Base-by-base conservation (phyloP, 2,113 vertebrate species). In the Ptyas mucosa region DNA sequence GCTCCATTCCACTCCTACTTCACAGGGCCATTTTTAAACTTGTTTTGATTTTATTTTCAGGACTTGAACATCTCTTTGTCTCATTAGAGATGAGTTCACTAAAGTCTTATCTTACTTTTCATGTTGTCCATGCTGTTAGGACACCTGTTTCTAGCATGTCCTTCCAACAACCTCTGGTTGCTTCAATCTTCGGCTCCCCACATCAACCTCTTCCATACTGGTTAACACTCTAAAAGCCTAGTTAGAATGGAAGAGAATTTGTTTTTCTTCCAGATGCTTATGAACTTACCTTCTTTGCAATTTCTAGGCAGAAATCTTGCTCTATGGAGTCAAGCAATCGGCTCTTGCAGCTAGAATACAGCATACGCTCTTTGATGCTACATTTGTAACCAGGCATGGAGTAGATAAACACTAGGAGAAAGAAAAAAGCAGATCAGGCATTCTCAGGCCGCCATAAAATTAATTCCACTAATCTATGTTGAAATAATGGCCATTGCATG, bases 341-440 rank as follows among this genome's bases (percentile, higher is more conserved):
- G 97, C 99, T 99, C 98, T 99, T 99, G 97, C 99, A 99, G 98
- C 99, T 99, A 93, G 99, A 99, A 95, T 99, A 99, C 52, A 99
- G 97, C 99, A 99, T 99, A 91, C 99, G 98, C 92, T 99, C 99
- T 94, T 99, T 99, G 96, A 99, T 99, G 95, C 99, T 99, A 95
- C 99, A 99, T 95, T 98, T 99, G 97, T 99, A 99, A 0, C 99
- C 99, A 0, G 99, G 99, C 99, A 99, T 99, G 15, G 99, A 99
- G 97, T 99, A 99, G 97, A 99, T 99, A 94, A 99, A 99, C 90
- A 99, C 99, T 99, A 98, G 0, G 0, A 95, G 96, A 91, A 96
- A 8, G 90, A 8, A 26, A 61, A 90, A 75, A 34, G 0, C 15
- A 11, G 6, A 21, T 86, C 14, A 61, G 64, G 2, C n/a, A 89